Evolutionary conservation across 2,113 vertebrate genomes (phyloP), one percentile per base, ranked within the genome.

Genomic region (Pluvianellus socialis): DNA sequence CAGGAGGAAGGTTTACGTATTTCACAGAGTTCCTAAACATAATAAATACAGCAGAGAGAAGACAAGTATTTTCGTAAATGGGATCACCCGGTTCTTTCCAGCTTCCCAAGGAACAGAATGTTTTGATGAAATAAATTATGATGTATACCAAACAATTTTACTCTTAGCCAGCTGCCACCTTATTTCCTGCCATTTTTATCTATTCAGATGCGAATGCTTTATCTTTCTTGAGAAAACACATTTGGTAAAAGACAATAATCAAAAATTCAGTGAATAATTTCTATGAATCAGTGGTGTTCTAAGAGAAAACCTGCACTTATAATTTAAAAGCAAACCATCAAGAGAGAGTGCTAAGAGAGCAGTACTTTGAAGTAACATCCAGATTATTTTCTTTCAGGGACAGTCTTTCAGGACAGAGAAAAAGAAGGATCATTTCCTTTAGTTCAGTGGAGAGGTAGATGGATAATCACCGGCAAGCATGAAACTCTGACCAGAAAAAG

Each of bases 111-210:
- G 45, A 94, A 76, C 49, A 79, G 84, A 91, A 75, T 94, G 42
- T 89, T 97, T 90, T 94, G 68, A 72, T 85, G 62, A 92, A 89
- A 85, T 79, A 94, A 76, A 87, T 81, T 59, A 75, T 33, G 70
- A 73, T 85, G 83, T 88, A 79, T 91, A 79, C 53, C 70, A 89
- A 86, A 93, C 35, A 92, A 27, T 85, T 94, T 85, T 80, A 90
- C 47, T 81, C 65, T 94, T 92, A 95, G 45, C 61, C 66, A 73
- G 66, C 86, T 96, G 86, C 84, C 92, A 94, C 80, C 74, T 90
- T 95, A 76, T 95, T 96, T 95, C 71, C 86, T 92, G 74, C 32
- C 62, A 58, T 79, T 94, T 93, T 92, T 68, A 52, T 93, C 79
- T 72, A 45, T 91, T 94, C 65, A 89, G 19, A 50, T 86, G 20